Evolutionary conservation across 1,140 invertebrate species (phyloP), one percentile per base, ranked within the genome.

Genomic region (Caenorhabditis briggsae): DNA sequence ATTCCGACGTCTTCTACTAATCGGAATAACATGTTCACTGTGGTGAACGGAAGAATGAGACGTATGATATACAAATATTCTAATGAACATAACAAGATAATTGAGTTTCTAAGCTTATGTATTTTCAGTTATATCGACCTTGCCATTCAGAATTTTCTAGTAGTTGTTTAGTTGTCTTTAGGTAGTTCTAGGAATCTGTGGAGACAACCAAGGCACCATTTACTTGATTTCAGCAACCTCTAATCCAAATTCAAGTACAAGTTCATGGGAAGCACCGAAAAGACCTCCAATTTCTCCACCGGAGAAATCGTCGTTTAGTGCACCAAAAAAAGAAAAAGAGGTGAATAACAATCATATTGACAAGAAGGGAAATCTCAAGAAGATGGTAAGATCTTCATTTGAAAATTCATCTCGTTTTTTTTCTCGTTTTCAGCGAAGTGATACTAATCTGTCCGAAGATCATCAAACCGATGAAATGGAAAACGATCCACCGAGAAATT

Each of bases 261-360:
- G 46, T 78, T 78, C 70, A 2, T 78, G 70, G 70, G 70, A 78
- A 78, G 46, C 46, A 25, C 70, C 70, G 2, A 78, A 53, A 50
- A 16, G 70, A 18, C 46, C 43, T 2, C 46, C 46, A 14, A 59
- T 59, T n/a, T 83, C 82, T 20, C 82, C 55, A 33, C 46, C 59
- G 5, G 82, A 83, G 58, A 83, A 61, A 55, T 58, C 12, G 12
- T 33, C 55, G 20, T 9, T 43, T 3, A 83, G 20, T 58, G 55
- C 82, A 58, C 11, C 82, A 83, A 83, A 55, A 82, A 56, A 82
- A 14, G 82, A 83, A n/a, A 78, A 78, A 78, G 70, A 78, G n/a
- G 70, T 78, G 43, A 78, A 78, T 41, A 78, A 78, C 46, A 78
- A 78, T 78, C 70, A 78, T 50, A 78, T 78, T 50, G 43, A 11